Evolutionary conservation across 2,888 invertebrate species (phyloP).

Genomic region (Drosophila kanekoi): DNA sequence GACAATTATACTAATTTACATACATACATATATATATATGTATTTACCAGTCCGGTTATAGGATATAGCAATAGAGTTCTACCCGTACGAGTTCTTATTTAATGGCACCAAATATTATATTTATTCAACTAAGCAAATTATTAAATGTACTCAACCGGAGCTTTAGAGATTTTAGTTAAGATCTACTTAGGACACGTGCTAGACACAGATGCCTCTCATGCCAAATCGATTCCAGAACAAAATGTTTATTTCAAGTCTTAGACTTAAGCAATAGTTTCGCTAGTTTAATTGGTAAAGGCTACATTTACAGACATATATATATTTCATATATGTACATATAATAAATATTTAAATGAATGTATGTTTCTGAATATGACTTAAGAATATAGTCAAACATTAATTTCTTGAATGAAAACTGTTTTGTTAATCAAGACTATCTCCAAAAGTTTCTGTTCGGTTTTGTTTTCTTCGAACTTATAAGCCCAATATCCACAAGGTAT

Average conservation of each 20-base stretch:
- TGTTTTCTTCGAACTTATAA: too few species aligned
- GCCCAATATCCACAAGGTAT: too few species aligned
- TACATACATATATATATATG: neutral
- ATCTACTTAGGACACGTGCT: constrained; percentile 14
- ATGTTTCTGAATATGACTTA: neutral
- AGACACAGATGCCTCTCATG: neutral
- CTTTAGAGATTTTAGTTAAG: constrained; percentile 29
- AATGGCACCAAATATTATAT: constrained; percentile 70
- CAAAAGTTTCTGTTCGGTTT: too few species aligned
- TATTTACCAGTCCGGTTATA: neutral
- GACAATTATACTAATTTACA: neutral
- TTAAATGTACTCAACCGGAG: constrained; percentile 40
- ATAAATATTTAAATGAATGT: constrained; percentile 10
- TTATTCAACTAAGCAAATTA: constrained; percentile 44
- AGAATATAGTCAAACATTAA: too few species aligned
- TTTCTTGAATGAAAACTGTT: too few species aligned
- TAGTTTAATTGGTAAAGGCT: constrained; percentile 22
- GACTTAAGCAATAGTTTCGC: constrained; percentile 30
- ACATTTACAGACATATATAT: constrained; percentile 8
- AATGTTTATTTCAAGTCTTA: constrained; percentile 21
- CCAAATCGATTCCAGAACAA: constrained; percentile 28
- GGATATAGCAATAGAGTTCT: constrained; percentile 9
- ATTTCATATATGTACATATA: constrained; percentile 34
- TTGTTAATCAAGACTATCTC: too few species aligned
- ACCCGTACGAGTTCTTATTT: constrained; percentile 13